Evolutionary conservation across 2,797 vertebrate genomes (phyloP).

Genomic region (Chelonia mydas): DNA sequence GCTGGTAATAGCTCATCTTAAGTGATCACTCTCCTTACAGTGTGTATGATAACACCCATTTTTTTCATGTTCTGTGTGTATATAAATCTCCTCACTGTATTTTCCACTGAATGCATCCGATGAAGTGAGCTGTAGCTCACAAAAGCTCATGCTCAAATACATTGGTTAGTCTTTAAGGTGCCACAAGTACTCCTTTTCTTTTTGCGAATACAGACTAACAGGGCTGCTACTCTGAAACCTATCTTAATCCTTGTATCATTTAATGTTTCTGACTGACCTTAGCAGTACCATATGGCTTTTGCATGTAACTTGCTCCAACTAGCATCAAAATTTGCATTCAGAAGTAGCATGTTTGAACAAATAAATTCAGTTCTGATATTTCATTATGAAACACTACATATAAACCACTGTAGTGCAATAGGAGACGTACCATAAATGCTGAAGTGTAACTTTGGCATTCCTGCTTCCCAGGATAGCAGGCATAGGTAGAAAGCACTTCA

Average conservation of each 20-base stretch:
- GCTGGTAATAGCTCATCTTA: too few relatives aligned
- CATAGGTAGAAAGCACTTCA: not conserved
- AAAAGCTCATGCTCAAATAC: too few relatives aligned
- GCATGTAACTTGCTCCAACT: conserved; percentile 27
- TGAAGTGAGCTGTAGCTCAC: too few relatives aligned
- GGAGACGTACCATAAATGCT: not conserved
- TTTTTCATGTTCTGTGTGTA: too few relatives aligned
- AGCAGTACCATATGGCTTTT: conserved; percentile 8
- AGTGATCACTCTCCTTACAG: too few relatives aligned
- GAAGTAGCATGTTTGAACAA: not conserved
- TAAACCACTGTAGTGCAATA: not conserved
- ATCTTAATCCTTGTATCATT: conserved; percentile 33
- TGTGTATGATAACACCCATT: too few relatives aligned
- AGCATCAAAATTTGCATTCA: conserved; percentile 25
- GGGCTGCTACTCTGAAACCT: not conserved
- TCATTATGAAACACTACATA: not conserved
- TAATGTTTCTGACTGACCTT: conserved; percentile 21
- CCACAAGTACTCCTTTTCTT: too few relatives aligned
- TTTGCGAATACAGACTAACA: too few relatives aligned
- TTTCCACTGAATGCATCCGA: too few relatives aligned
- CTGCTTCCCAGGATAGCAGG: not conserved
- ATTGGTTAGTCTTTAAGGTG: too few relatives aligned
- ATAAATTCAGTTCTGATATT: conserved; percentile 4
- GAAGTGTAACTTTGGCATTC: conserved; percentile 47
- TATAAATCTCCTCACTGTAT: too few relatives aligned